These are phyloP conservation scores for Penaeus indicus DNA, from an alignment of 1,140 invertebrate species.

Conservation along the genomic window DNA sequence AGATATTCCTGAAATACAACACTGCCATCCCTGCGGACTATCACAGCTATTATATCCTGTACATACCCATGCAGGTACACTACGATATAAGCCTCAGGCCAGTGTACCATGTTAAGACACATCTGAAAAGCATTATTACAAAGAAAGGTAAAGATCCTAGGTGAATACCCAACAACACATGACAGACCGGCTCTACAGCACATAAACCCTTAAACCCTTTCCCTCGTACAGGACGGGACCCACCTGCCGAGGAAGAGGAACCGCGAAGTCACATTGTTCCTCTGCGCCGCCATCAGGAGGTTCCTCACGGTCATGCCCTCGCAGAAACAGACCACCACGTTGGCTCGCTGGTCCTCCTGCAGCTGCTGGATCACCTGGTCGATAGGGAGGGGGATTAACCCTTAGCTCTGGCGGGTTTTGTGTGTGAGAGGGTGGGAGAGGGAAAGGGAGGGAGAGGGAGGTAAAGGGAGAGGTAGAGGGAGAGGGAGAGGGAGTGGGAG, in stretches of 20 bases:
- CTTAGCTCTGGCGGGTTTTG: neutral
- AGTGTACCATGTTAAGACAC: neutral
- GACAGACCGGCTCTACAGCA: no score
- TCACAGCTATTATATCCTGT: neutral
- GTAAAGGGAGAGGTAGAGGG: neutral
- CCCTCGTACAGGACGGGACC: no score
- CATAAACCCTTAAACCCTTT: no score
- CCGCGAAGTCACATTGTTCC: slow-evolving; percentile 76
- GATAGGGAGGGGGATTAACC: neutral
- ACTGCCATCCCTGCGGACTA: neutral
- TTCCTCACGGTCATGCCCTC: slow-evolving; percentile 82
- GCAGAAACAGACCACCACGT: slow-evolving; percentile 87
- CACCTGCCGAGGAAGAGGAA: slow-evolving; percentile 82
- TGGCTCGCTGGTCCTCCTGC: slow-evolving; percentile 75
- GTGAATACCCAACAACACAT: no score
- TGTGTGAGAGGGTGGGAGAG: neutral
- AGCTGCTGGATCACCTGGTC: slow-evolving; percentile 74
- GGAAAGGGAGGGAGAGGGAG: no score
- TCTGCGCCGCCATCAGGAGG: slow-evolving; percentile 78
- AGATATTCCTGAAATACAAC: no score
- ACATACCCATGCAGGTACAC: neutral
- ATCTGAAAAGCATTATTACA: no score
- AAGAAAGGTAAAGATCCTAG: no score
- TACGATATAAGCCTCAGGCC: neutral
- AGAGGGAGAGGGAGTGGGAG: no score